Evolutionary conservation across 23 tunicate genomes (phyloP), one percentile per base, ranked within the genome.

Genomic region (Styela clava): DNA sequence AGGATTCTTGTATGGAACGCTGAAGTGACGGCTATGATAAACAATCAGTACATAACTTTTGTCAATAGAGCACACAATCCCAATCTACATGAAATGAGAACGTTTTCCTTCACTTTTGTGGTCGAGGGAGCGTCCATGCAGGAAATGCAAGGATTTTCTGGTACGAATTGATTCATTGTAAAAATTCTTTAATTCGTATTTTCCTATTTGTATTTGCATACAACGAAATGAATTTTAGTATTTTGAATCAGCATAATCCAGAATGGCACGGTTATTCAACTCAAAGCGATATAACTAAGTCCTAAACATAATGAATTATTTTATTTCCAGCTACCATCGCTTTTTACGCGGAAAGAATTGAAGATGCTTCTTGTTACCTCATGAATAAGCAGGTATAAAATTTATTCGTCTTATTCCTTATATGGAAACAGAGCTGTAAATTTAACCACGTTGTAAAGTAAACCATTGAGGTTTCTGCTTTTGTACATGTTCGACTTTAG

Each of bases 1-100:
- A 85, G 74, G 21, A 84, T 91, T 23, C 33, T 85, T 65, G 83
- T 88, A 2, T 91, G 97, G 97, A 91, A 82, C 26, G 88, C 97
- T 16, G 74, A 83, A 71, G 79, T 73, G 12, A 76, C 67, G n/a
- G 52, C 62, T 2, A 61, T 74, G 56, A 31, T 16, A n/a, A 18
- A 70, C 1, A 83, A 82, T 64, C 78, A 78, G 31, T 91, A 85
- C 72, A 44, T 91, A 31, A 65, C 83, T 69, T 28, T 91, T 26
- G 61, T 69, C 33, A 91, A 86, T 63, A 63, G 64, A 28, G 69
- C 33, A 1, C 97, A 91, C 62, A 82, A 91, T 69, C 61, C 56
- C 7, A 69, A 85, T 73, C 64, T 91, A 25, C 74, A 74, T 5
- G 74, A 83, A 3, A 65, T 73, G n/a, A 71, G 71, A 21, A 24